These are phyloP conservation scores for Fregetta grallaria DNA, from an alignment of 2,113 vertebrate species.

Conservation along the genomic window DNA sequence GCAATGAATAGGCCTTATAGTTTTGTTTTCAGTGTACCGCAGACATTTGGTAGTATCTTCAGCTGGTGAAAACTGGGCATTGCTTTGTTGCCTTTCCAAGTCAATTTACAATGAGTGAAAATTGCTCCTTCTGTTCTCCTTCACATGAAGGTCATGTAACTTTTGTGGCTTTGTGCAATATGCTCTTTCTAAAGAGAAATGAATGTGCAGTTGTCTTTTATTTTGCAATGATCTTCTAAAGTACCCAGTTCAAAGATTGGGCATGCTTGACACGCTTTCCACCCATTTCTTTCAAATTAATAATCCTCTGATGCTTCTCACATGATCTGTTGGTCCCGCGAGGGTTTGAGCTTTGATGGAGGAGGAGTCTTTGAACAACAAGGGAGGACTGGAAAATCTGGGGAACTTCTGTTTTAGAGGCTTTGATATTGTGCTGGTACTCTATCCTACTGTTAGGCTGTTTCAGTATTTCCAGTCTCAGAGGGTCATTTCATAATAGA, in stretches of 20 bases:
- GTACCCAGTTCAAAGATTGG: slow-evolving; percentile 58
- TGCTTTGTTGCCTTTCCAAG: slow-evolving; percentile 41
- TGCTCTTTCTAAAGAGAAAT: slow-evolving; percentile 59
- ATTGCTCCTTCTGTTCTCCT: slow-evolving; percentile 55
- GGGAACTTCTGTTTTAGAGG: slow-evolving; percentile 37
- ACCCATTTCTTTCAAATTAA: slow-evolving; percentile 51
- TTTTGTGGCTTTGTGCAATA: slow-evolving; percentile 57
- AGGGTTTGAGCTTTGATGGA: slow-evolving; percentile 53
- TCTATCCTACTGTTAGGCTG: not conserved
- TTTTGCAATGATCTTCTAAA: slow-evolving; percentile 58
- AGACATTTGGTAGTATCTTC: slow-evolving; percentile 1
- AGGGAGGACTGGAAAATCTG: slow-evolving; percentile 50
- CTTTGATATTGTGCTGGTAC: slow-evolving; percentile 37
- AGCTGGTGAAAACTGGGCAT: slow-evolving; percentile 32
- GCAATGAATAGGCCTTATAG: not conserved
- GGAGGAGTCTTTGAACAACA: slow-evolving; percentile 45
- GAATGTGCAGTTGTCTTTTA: slow-evolving; percentile 60
- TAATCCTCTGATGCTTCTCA: slow-evolving; percentile 56
- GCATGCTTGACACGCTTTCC: slow-evolving; percentile 45
- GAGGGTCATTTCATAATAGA: not conserved
- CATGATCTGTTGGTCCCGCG: slow-evolving; percentile 34
- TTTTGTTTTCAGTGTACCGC: not conserved
- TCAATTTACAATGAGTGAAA: slow-evolving; percentile 10
- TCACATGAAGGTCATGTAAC: slow-evolving; percentile 52
- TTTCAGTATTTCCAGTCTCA: slow-evolving; percentile 3